Evolutionary conservation across 2,888 invertebrate genomes (phyloP).

Genomic region (Cheilosia vernalis): DNA sequence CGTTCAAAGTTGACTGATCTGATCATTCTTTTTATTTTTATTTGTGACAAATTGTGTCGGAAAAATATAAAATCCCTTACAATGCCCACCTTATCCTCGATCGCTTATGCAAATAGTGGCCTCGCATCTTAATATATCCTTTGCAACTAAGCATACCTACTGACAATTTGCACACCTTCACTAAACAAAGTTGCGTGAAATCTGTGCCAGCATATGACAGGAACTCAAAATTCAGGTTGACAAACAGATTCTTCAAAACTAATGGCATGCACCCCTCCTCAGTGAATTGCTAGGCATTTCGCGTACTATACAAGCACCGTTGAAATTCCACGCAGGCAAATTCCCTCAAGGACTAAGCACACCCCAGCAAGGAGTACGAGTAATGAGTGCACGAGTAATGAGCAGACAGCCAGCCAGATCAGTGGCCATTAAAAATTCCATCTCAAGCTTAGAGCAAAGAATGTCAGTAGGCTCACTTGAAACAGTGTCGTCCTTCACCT

Average conservation of each 20-base stretch:
- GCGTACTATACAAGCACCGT: background rate
- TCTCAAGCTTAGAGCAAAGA: background rate
- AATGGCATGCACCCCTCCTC: too few relatives aligned
- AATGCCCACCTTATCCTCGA: too few relatives aligned
- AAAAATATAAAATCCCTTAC: too few relatives aligned
- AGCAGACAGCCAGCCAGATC: slow-evolving; percentile 1
- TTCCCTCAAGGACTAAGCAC: background rate
- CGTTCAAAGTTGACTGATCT: too few relatives aligned
- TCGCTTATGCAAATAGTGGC: too few relatives aligned
- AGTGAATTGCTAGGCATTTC: too few relatives aligned
- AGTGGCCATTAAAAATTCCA: slow-evolving; percentile 9
- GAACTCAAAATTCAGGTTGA: background rate
- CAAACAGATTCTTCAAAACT: background rate
- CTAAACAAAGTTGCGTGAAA: background rate
- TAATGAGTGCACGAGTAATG: background rate
- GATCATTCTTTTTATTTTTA: too few relatives aligned
- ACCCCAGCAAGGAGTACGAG: background rate
- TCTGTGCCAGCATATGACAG: background rate
- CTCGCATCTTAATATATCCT: too few relatives aligned
- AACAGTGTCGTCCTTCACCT: slow-evolving; percentile 30
- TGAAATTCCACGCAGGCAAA: background rate
- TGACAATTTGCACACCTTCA: background rate
- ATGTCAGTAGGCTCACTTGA: slow-evolving; percentile 11
- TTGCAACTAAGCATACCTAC: too few relatives aligned
- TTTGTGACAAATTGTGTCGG: too few relatives aligned